These are phyloP conservation scores for Ceratina japonica DNA, from an alignment of 1,140 invertebrate species.

Conservation along the genomic window DNA sequence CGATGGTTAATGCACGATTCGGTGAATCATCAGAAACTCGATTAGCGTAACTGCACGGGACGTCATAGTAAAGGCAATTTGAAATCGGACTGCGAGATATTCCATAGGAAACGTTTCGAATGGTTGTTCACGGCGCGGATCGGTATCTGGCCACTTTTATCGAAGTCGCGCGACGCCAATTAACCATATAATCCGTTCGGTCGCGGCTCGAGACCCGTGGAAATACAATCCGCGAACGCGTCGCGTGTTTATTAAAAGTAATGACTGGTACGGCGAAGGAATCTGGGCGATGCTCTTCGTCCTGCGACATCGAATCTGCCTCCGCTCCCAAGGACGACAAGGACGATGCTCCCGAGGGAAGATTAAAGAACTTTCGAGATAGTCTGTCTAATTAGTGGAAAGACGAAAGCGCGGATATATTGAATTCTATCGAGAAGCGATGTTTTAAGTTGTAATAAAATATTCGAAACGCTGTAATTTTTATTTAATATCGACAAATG, in stretches of 20 bases:
- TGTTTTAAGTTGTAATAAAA: too few relatives aligned
- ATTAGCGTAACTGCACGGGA: not conserved
- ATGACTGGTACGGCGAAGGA: slow-evolving; percentile 52
- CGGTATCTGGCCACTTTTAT: slow-evolving; percentile 36
- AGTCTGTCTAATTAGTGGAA: too few relatives aligned
- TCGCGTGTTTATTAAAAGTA: slow-evolving; percentile 61
- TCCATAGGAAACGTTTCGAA: not conserved
- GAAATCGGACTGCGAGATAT: not conserved
- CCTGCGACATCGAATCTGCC: not conserved
- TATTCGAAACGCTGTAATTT: too few relatives aligned
- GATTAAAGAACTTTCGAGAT: too few relatives aligned
- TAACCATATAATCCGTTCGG: slow-evolving; percentile 47
- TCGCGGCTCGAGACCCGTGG: slow-evolving; percentile 34
- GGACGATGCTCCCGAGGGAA: too few relatives aligned
- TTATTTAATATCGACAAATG: too few relatives aligned
- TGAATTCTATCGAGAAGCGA: too few relatives aligned
- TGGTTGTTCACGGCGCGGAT: not conserved
- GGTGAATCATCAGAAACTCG: not conserved
- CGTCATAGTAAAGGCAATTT: not conserved
- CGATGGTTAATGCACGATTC: not conserved
- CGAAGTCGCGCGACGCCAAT: slow-evolving; percentile 13
- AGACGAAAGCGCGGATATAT: too few relatives aligned
- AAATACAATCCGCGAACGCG: slow-evolving; percentile 46
- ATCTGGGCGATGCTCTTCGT: slow-evolving; percentile 26
- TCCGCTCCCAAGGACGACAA: not conserved